phyloP scores from a whole-genome alignment of 2,113 vertebrate genomes.

The Crotalus tigris region DNA sequence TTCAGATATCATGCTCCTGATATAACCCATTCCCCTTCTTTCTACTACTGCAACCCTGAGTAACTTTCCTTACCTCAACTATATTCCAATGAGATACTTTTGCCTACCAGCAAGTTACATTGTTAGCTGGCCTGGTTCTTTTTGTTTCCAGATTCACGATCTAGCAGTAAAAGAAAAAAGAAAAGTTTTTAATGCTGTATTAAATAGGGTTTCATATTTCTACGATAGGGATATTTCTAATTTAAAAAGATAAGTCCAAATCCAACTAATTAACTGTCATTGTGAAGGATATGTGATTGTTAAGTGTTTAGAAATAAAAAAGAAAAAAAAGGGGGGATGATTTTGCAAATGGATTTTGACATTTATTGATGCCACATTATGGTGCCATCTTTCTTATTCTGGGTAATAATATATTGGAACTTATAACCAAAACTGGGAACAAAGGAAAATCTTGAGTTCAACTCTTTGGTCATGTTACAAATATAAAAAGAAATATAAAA shows the following conservation, averaged over 20 bases:
- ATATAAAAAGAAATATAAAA: background rate
- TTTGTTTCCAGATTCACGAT: background rate
- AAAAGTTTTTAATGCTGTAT: background rate
- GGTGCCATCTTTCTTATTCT: background rate
- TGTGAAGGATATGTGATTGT: background rate
- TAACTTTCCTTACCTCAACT: background rate
- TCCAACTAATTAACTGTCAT: background rate
- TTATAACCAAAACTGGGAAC: background rate
- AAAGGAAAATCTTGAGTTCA: background rate
- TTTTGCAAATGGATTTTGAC: background rate
- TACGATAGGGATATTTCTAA: background rate
- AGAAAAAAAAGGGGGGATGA: background rate
- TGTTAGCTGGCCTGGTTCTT: background rate
- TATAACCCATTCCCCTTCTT: background rate
- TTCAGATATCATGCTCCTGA: background rate
- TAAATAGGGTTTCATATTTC: background rate
- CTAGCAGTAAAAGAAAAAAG: background rate
- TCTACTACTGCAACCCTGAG: background rate
- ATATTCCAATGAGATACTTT: background rate
- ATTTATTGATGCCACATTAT: background rate
- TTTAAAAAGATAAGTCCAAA: background rate
- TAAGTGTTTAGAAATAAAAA: background rate
- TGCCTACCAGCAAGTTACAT: background rate
- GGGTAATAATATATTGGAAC: background rate
- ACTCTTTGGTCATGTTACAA: background rate